A percentile compares a stretch with the other conserved stretches of the same genome.
phyloP scores from a whole-genome alignment of 2,888 invertebrate species.

The Poecilus cupreus region DNA sequence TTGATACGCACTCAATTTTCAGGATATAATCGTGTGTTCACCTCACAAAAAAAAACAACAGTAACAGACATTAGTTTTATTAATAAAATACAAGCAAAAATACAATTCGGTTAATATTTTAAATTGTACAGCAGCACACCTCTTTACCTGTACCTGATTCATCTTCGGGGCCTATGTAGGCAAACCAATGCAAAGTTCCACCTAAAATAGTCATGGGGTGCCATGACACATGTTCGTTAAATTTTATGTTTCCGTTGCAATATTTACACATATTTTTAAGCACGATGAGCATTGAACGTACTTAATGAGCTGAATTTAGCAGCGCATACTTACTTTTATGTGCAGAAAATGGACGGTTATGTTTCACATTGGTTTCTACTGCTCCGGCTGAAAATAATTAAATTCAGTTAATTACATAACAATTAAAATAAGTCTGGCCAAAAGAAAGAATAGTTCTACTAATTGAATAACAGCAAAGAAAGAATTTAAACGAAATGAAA shows the following conservation, averaged over 20 bases:
- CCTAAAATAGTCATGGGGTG: constrained; percentile 64
- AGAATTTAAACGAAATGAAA: too few species aligned
- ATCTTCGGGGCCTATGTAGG: constrained; percentile 70
- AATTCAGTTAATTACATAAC: constrained; percentile 19
- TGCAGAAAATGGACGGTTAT: constrained; percentile 66
- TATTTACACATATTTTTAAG: not conserved
- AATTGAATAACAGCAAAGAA: not conserved
- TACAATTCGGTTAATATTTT: constrained; percentile 9
- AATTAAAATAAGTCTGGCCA: not conserved
- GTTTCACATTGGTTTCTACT: constrained; percentile 51
- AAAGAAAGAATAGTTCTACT: not conserved
- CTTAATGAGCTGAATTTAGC: not conserved
- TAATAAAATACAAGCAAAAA: constrained; percentile 50
- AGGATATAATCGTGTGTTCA: constrained; percentile 25
- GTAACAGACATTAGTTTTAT: constrained; percentile 32
- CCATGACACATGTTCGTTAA: constrained; percentile 46
- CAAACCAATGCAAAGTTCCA: constrained; percentile 72
- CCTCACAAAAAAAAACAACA: constrained; percentile 15
- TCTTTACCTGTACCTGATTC: constrained; percentile 60
- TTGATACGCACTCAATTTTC: too few species aligned
- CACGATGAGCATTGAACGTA: not conserved
- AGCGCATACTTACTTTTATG: constrained; percentile 64
- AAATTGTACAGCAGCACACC: constrained; percentile 33
- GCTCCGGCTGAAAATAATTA: constrained; percentile 66
- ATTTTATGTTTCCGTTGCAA: constrained; percentile 15